A percentile compares a stretch with the other conserved stretches of the same genome.
Conservation (phyloP, 2,888 invertebrate species). For the Cabera pusaria region DNA sequence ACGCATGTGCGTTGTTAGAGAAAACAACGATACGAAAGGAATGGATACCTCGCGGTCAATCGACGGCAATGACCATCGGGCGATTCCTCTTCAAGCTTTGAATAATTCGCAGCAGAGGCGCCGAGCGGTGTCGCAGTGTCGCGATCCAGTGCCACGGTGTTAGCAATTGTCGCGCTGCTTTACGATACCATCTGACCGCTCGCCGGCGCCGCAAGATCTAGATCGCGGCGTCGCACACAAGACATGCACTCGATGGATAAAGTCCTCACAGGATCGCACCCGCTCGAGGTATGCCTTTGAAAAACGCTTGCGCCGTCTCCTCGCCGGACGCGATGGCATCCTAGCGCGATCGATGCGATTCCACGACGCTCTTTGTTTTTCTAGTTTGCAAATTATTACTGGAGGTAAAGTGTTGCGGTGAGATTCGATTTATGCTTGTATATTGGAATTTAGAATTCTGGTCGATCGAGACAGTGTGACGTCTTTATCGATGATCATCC, state of each 20-base stretch:
- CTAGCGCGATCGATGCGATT: slow-evolving; percentile 52
- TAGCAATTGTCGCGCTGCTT: slow-evolving; percentile 78
- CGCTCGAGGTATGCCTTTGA: slow-evolving; percentile 72
- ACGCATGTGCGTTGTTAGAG: background rate
- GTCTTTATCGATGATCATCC: too few species aligned
- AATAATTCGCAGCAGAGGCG: slow-evolving; percentile 72
- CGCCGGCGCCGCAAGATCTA: slow-evolving; percentile 70
- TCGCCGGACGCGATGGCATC: slow-evolving; percentile 64
- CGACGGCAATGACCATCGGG: slow-evolving; percentile 23
- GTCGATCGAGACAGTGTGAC: too few species aligned
- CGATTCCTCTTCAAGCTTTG: slow-evolving; percentile 49
- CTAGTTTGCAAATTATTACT: slow-evolving; percentile 31
- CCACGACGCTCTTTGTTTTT: slow-evolving; percentile 35
- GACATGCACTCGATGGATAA: slow-evolving; percentile 74
- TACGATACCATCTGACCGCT: slow-evolving; percentile 72
- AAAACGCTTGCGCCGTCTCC: slow-evolving; percentile 50
- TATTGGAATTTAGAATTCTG: too few species aligned
- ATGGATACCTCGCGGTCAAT: slow-evolving; percentile 9
- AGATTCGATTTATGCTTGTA: too few species aligned
- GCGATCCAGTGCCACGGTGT: slow-evolving; percentile 46
- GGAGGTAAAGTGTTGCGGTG: slow-evolving; percentile 22
- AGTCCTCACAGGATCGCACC: slow-evolving; percentile 66
- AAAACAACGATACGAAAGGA: slow-evolving; percentile 1
- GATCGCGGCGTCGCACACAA: slow-evolving; percentile 74
- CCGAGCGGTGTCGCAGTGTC: slow-evolving; percentile 39